These are phyloP conservation scores for Aphelinus certus DNA, from an alignment of 1,140 invertebrate species.

Conservation along the genomic window DNA sequence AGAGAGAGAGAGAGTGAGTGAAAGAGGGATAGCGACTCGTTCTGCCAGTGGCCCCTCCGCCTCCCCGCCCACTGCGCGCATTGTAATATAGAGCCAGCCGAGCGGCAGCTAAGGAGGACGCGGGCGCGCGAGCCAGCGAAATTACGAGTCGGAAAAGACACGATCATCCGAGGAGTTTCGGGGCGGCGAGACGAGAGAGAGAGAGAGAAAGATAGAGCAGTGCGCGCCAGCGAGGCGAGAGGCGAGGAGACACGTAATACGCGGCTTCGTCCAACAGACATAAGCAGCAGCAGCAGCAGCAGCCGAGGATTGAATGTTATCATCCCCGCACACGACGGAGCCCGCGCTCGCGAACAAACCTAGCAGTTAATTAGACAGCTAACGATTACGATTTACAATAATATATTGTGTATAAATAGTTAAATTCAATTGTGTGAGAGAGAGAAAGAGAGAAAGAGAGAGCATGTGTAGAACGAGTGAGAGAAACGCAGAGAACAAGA, in stretches of 20 bases:
- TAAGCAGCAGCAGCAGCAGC: too few species aligned
- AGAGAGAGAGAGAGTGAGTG: not conserved
- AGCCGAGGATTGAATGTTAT: too few species aligned
- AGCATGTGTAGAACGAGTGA: not conserved
- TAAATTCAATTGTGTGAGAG: conserved; percentile 61
- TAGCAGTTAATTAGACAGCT: conserved; percentile 60
- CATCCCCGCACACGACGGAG: conserved; percentile 15
- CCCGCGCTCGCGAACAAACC: conserved; percentile 42
- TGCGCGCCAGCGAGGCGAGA: too few species aligned
- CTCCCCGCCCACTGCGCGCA: conserved; percentile 44
- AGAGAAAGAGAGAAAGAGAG: not conserved
- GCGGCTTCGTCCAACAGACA: too few species aligned
- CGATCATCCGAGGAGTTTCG: not conserved
- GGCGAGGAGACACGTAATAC: too few species aligned
- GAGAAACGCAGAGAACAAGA: not conserved
- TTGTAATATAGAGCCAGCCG: conserved; percentile 50
- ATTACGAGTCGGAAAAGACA: not conserved
- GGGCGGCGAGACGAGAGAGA: not conserved
- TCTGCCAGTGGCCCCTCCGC: too few species aligned
- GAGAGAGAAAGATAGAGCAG: conserved; percentile 5
- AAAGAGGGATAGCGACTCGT: too few species aligned
- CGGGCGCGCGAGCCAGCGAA: too few species aligned
- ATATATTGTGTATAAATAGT: conserved; percentile 67
- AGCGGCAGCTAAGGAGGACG: too few species aligned
- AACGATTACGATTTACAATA: conserved; percentile 64